A percentile compares a stretch with the other conserved stretches of the same genome.
Conservation (phyloP, 2,113 vertebrate species). For the Puffinus mauretanicus region DNA sequence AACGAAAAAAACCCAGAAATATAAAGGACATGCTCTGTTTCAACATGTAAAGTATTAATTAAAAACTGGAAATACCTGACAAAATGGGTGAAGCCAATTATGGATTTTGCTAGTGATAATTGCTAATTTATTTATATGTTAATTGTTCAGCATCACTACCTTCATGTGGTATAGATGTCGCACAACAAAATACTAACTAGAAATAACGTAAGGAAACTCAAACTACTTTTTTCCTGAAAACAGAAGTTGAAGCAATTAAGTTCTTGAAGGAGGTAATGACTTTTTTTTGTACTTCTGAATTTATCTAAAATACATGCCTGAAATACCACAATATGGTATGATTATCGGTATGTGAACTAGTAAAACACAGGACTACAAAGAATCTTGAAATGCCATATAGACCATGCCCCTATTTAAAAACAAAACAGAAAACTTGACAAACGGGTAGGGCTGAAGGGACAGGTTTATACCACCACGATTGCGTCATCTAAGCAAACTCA, state of each 20-base stretch:
- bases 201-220: neutral
- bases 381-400: neutral
- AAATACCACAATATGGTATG: neutral
- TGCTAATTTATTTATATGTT: neutral
- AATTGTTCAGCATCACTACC: neutral
- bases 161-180: neutral
- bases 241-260: neutral
- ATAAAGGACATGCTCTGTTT: neutral
- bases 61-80: conserved; percentile 29
- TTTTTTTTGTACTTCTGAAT: neutral
- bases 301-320: neutral
- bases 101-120: neutral
- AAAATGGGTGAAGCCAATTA: conserved; percentile 3
- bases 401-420: neutral
- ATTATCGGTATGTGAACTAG: neutral
- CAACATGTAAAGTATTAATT: neutral
- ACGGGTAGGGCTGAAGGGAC: neutral
- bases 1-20: neutral
- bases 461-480: neutral
- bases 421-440: neutral
- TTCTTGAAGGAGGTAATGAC: neutral
- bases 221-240: neutral
- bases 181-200: neutral
- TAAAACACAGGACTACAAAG: neutral
- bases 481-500: neutral